Evolutionary conservation across 2,113 vertebrate species (phyloP).

Genomic region (Pantherophis guttatus): DNA sequence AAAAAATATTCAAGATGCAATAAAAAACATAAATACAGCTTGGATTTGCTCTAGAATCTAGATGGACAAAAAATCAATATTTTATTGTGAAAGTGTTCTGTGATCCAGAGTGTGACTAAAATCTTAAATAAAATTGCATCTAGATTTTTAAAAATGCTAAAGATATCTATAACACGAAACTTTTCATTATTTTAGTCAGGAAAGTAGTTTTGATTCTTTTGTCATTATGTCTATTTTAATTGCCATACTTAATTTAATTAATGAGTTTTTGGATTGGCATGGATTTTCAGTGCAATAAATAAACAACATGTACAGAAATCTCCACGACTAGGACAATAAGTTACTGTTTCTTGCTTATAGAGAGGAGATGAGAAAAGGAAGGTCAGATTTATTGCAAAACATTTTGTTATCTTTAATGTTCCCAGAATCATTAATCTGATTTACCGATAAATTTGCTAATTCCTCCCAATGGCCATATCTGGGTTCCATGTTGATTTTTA

Average conservation of each 20-base stretch:
- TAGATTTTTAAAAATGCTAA: background rate
- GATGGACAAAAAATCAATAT: background rate
- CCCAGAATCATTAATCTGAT: slow-evolving; percentile 1
- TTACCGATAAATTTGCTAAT: background rate
- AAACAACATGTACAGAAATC: background rate
- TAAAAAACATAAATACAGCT: background rate
- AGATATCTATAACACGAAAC: background rate
- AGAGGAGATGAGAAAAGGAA: background rate
- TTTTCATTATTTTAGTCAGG: background rate
- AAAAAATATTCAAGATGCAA: background rate
- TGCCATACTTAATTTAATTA: background rate
- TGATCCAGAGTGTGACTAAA: background rate
- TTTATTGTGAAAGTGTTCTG: background rate
- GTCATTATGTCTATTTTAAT: background rate
- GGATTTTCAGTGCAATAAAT: background rate
- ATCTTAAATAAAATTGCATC: background rate
- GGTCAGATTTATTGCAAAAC: background rate
- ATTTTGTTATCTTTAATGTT: slow-evolving; percentile 7
- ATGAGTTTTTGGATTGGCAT: background rate
- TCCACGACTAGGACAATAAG: background rate
- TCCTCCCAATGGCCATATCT: slow-evolving; percentile 7
- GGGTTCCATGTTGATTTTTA: slow-evolving; percentile 11
- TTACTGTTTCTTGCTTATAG: background rate
- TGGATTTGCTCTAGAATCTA: too few species aligned
- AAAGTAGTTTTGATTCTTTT: background rate